A percentile compares a stretch with the other conserved stretches of the same genome.
Evolutionary conservation across 2,113 vertebrate genomes (phyloP).

Genomic region (Thomomys bottae): DNA sequence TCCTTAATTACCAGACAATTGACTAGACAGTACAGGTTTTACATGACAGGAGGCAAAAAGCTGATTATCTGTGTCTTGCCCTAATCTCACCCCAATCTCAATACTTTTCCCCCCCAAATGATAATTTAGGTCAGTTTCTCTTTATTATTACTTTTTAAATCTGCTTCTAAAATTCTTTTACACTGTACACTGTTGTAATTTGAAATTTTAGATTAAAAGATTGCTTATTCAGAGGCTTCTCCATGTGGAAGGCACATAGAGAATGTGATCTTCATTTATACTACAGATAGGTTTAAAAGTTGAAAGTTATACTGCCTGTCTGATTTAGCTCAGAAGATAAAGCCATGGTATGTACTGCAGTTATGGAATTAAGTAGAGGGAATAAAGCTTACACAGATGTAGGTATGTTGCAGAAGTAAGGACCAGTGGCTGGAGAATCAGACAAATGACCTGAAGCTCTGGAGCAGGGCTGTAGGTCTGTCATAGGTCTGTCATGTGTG

Average conservation of each 20-base stretch:
- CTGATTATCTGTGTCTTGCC: neutral
- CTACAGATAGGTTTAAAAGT: neutral
- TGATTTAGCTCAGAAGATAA: conserved; percentile 1
- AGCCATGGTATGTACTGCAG: neutral
- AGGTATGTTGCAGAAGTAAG: neutral
- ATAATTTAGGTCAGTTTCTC: neutral
- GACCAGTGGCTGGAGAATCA: neutral
- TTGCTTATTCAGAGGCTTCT: neutral
- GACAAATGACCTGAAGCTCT: neutral
- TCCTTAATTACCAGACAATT: neutral
- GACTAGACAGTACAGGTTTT: neutral
- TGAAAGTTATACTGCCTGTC: neutral
- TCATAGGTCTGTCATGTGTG: neutral
- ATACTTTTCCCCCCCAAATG: neutral
- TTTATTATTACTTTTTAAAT: neutral
- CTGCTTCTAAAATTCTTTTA: too few relatives aligned
- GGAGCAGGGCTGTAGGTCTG: neutral
- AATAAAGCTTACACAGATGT: neutral
- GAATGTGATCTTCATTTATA: neutral
- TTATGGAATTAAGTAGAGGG: neutral
- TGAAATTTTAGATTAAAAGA: neutral
- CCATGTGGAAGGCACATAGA: neutral
- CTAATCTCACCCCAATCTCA: neutral
- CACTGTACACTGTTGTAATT: neutral
- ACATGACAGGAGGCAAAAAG: neutral